These are phyloP conservation scores for Ginglymostoma cirratum DNA, from an alignment of 2,113 vertebrate genomes.

Conservation along the genomic window DNA sequence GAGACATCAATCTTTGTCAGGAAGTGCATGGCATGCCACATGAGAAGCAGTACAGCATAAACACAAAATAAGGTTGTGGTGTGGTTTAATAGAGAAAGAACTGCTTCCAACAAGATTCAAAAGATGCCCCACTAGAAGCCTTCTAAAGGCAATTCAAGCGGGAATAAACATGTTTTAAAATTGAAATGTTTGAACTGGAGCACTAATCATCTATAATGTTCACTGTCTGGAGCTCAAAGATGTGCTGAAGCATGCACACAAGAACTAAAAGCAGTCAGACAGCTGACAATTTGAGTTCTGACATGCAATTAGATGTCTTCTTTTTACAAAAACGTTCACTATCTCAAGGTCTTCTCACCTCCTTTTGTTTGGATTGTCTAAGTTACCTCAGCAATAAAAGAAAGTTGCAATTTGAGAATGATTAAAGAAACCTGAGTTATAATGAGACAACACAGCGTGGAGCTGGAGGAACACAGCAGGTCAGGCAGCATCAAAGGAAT, in stretches of 20 bases:
- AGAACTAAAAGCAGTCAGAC: conserved; percentile 25
- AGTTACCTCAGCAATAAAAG: neutral
- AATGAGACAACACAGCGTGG: neutral
- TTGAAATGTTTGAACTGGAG: conserved; percentile 20
- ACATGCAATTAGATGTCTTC: neutral
- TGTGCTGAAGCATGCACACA: conserved; percentile 9
- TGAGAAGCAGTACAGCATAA: neutral
- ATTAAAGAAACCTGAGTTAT: neutral
- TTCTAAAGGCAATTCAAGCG: neutral
- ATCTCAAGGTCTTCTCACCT: neutral
- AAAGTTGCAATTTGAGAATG: conserved; percentile 5
- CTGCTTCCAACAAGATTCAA: neutral
- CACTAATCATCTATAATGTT: conserved; percentile 19
- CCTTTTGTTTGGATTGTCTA: neutral
- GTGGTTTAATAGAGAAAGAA: neutral
- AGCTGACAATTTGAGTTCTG: neutral
- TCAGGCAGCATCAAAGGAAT: too few relatives aligned
- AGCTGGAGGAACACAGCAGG: too few relatives aligned
- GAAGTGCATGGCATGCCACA: neutral
- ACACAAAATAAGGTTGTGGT: neutral
- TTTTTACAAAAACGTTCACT: neutral
- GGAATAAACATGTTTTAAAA: conserved; percentile 10
- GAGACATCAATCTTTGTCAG: conserved; percentile 22
- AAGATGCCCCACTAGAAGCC: neutral
- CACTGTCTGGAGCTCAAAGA: conserved; percentile 14